Evolutionary conservation across 2,113 vertebrate genomes (phyloP), one percentile per base, ranked within the genome.

Genomic region (Poeciliopsis occidentalis): DNA sequence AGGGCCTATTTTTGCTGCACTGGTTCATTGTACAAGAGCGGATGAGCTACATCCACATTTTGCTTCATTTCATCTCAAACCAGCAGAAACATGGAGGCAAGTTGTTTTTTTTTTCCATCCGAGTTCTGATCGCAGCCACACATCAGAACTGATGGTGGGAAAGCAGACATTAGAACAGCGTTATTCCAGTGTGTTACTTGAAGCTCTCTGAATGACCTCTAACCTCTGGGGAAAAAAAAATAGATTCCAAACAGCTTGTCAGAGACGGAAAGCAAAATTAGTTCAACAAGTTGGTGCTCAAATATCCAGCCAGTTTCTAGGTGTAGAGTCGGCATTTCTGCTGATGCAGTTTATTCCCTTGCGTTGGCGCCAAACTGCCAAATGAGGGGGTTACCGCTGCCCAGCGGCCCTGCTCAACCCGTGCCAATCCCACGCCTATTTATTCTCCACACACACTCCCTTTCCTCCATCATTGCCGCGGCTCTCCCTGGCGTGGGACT

Each of bases 331-430:
- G 71, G 76, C 73, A 73, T 86, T 91, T 92, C 78, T 91, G 89
- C 91, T 89, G 90, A 93, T 91, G 87, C 81, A 62, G 88, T 89
- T 85, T 69, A 78, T 77, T 80, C 73, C 84, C 86, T 2, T 41
- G 72, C 80, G 76, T 82, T 76, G 81, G 66, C 65, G 73, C 65
- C 72, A 39, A 51, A 70, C 76, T 68, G 76, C 81, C 51, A 17
- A 76, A 85, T 70, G 78, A 78, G 76, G 71, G 78, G 17, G 44
- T 19, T 47, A 19, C 44, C 44, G 17, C 17, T 84, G 80, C 66
- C 83, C 32, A 32, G 68, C 61, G 29, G 80, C 66, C 67, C 83
- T 75, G 60, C 54, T 26, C 72, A 63, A 65, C 61, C 72, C 26
- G 26, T 47, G 80, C 73, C 76, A 69, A 39, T 75, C 67, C 74